Evolutionary conservation across 2,113 vertebrate genomes (phyloP).

Genomic region (Marcusenius ussheri): DNA sequence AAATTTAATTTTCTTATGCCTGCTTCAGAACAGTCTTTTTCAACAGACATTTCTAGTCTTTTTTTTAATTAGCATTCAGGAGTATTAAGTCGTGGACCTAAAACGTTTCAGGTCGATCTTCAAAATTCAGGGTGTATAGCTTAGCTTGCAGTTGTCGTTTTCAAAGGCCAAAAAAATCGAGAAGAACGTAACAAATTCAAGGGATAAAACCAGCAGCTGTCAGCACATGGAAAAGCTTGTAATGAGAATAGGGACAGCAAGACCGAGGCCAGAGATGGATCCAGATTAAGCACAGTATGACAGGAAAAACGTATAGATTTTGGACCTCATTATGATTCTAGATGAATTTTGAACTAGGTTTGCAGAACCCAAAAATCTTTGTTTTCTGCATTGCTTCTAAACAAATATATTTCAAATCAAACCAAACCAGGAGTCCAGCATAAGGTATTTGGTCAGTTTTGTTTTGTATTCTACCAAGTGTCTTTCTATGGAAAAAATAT

Average conservation of each 20-base stretch:
- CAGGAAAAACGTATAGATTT: neutral
- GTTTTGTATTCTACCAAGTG: neutral
- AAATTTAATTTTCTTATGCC: neutral
- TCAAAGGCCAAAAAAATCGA: conserved; percentile 23
- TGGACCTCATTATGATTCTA: neutral
- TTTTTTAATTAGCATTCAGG: neutral
- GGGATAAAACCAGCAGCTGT: conserved; percentile 18
- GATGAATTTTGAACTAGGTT: neutral
- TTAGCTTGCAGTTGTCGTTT: conserved; percentile 27
- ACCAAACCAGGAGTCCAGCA: neutral
- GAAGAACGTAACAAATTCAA: conserved; percentile 23
- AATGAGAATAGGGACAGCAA: conserved; percentile 10
- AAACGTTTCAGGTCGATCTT: conserved; percentile 19
- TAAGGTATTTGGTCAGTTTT: neutral
- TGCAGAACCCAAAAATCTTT: neutral
- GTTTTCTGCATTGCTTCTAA: neutral
- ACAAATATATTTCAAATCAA: neutral
- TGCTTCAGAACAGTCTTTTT: neutral
- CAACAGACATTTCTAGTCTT: neutral
- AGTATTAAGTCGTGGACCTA: neutral
- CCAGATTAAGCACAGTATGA: conserved; percentile 8
- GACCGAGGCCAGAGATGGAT: neutral
- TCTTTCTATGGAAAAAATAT: neutral
- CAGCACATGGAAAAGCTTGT: conserved; percentile 7
- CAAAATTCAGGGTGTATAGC: neutral